Evolutionary conservation across 2,888 invertebrate genomes (phyloP), one percentile per base, ranked within the genome.

Genomic region (Sceliomorpha sp.): DNA sequence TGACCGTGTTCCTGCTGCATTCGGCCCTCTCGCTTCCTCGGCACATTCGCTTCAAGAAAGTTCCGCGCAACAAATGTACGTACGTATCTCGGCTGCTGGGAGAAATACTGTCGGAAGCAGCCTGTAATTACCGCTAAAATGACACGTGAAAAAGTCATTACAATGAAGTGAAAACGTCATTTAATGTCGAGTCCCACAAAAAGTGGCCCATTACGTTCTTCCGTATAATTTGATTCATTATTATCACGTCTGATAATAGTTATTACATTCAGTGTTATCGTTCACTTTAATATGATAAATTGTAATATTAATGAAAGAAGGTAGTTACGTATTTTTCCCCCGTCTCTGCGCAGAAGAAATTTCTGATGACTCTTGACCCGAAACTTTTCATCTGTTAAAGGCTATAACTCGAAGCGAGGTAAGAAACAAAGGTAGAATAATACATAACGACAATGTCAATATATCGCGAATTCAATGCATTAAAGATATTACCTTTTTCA

Each of bases 101-200:
- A 62, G 50, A 58, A 47, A 50, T 36, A 59, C 8, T 24, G 47
- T 48, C 60, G 55, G 60, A 55, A 68, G 59, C 55, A 39, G 12
- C 32, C 55, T 55, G 56, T 68, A 68, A 68, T 68, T 68, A 62
- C 56, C 14, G 56, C 6, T 29, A 45, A 56, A 68, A 62, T 68
- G 56, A 68, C 60, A 60, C 42, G 15, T 60, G 53, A 60, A 68
- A 68, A 68, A 55, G 50, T 60, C 56, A 56, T 53, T 66, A 53
- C 51, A 45, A 44, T 48, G 7, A 48, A 53, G 59, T 60, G 60
- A 60, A 60, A 44, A 60, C 37, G 44, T 59, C 50, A 50, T 27
- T 59, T 51, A 51, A 51, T 26, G 31, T 31, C 17, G n/a, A 7
- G 13, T 37, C n/a, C 17, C 15, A 7, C 36, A 12, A 42, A 51